phyloP scores from a whole-genome alignment of 1,140 invertebrate species.

The Popillia japonica region DNA sequence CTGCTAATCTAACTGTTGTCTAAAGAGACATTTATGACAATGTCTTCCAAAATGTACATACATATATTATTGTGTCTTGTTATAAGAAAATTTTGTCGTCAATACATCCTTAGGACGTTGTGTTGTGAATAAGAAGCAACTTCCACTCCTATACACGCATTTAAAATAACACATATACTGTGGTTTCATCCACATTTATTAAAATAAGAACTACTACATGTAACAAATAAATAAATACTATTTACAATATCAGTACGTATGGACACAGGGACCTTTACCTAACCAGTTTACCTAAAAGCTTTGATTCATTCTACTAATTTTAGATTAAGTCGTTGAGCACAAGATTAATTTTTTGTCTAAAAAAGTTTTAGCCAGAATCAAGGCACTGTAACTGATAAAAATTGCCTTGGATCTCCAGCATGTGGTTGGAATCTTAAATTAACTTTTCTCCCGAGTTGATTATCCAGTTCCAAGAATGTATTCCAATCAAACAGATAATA shows the following conservation, averaged over 20 bases:
- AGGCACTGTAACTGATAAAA: constrained; percentile 75
- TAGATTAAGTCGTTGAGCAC: too few relatives aligned
- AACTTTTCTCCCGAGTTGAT: constrained; percentile 77
- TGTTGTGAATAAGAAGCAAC: too few relatives aligned
- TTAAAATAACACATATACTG: neutral
- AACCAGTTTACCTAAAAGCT: neutral
- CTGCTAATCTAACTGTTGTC: too few relatives aligned
- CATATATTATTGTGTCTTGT: too few relatives aligned
- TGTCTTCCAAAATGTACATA: too few relatives aligned
- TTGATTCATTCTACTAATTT: neutral
- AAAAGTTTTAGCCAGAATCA: constrained; percentile 51
- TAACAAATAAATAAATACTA: constrained; percentile 35
- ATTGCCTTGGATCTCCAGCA: constrained; percentile 78
- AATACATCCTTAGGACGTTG: too few relatives aligned
- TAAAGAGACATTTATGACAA: too few relatives aligned
- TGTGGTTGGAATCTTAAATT: constrained; percentile 81
- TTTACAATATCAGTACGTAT: constrained; percentile 21
- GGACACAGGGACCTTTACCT: neutral
- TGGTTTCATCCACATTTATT: neutral
- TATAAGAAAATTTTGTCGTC: too few relatives aligned
- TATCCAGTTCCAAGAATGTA: constrained; percentile 81
- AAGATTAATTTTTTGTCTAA: too few relatives aligned
- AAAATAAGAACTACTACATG: neutral
- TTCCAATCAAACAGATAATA: constrained; percentile 88
- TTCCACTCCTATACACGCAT: too few relatives aligned